phyloP scores from a whole-genome alignment of 1,140 invertebrate genomes.

The Chrysoperla carnea region DNA sequence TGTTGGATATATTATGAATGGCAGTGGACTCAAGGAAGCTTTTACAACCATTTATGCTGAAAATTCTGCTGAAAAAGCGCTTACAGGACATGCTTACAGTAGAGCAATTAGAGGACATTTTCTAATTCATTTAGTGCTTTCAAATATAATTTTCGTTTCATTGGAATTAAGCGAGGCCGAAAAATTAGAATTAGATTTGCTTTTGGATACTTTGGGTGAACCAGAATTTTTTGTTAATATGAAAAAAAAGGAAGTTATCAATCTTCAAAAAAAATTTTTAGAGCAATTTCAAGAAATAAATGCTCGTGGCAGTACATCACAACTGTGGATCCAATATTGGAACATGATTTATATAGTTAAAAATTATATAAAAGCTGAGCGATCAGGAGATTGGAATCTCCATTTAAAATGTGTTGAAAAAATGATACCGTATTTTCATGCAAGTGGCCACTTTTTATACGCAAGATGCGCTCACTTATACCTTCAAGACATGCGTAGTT shows the following conservation, averaged over 20 bases:
- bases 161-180: not conserved
- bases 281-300: conserved; percentile 5
- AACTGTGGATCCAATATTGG: conserved; percentile 19
- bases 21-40: conserved; percentile 19
- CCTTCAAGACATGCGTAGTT: not conserved
- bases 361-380: conserved; percentile 16
- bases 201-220: no score
- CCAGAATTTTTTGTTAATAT: no score
- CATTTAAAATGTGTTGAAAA: not conserved
- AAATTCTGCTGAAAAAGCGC: conserved; percentile 17
- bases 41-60: conserved; percentile 13
- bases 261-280: conserved; percentile 7
- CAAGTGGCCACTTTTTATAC: not conserved
- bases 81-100: conserved; percentile 21
- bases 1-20: conserved; percentile 20
- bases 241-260: conserved; percentile 9
- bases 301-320: conserved; percentile 8
- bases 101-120: conserved; percentile 23
- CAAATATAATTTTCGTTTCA: conserved; percentile 5
- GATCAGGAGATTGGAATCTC: conserved; percentile 1
- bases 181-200: conserved; percentile 2
- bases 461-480: not conserved
- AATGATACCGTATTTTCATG: not conserved
- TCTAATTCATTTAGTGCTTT: conserved; percentile 10
- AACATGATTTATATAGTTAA: conserved; percentile 13